These are phyloP conservation scores for Cirrhinus molitorella DNA, from an alignment of 2,797 vertebrate species.

Conservation along the genomic window DNA sequence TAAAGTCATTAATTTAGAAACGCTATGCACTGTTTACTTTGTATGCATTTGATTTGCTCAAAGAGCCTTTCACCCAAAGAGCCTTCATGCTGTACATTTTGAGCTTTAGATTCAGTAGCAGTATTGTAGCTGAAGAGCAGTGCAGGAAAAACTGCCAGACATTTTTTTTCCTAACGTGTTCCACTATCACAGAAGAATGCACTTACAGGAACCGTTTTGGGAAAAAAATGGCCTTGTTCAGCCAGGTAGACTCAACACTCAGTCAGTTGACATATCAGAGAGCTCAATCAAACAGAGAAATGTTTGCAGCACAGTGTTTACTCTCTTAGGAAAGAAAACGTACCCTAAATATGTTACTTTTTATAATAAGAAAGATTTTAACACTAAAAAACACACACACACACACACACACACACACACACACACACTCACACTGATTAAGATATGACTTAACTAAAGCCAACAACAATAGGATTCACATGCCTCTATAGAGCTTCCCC, in stretches of 20 bases:
- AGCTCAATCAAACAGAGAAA: background rate
- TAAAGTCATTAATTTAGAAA: too few relatives aligned
- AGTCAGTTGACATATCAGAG: background rate
- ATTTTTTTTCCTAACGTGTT: background rate
- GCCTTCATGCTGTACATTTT: too few relatives aligned
- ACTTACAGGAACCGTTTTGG: background rate
- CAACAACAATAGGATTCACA: conserved; percentile 4
- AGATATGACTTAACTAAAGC: background rate
- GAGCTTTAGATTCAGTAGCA: too few relatives aligned
- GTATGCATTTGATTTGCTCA: too few relatives aligned
- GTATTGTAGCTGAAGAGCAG: background rate
- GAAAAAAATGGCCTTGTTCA: background rate
- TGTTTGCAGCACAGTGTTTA: background rate
- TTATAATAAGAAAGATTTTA: background rate
- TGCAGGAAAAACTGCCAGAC: background rate
- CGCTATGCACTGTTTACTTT: too few relatives aligned
- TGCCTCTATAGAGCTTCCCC: conserved; percentile 48
- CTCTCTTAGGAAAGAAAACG: background rate
- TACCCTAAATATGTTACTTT: background rate
- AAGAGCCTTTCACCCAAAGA: too few relatives aligned
- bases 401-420: too few relatives aligned
- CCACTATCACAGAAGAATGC: background rate
- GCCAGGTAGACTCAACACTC: background rate
- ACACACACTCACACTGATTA: background rate
- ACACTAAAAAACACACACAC: background rate